Base-by-base conservation (phyloP, 2,888 invertebrate genomes). In the Acheta domesticus region DNA sequence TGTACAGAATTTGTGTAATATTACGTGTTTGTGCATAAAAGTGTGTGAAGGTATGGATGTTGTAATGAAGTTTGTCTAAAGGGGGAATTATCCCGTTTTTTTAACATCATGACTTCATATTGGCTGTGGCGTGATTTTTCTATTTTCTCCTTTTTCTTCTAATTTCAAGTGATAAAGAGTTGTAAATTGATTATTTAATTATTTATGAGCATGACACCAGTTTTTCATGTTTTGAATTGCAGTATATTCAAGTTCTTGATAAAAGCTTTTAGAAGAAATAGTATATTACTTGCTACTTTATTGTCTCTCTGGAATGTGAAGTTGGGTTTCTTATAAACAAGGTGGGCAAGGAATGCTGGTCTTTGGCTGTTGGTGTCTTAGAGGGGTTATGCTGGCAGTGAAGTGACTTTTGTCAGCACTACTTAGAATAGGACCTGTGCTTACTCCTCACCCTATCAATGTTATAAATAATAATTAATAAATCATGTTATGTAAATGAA, bases 1-100 rank as follows among this genome's bases (percentile, higher is more conserved):
- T 62, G 62, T 62, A 62, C 62, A 62, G 62, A 62, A 62, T 62
- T 62, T 62, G 62, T 62, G 62, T 62, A 62, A 62, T 36, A 36
- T 36, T 36, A 62, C 4, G n/a, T 62, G 62, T 62, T 62, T 62
- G 62, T 62, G 62, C 14, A 62, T 62, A n/a, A 62, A 62, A 62
- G n/a, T 62, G 16, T 62, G 62, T 14, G n/a, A 12, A 62, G 36
- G 36, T 36, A 36, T 36, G 62, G n/a, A 62, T 19, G 62, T 62
- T 62, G n/a, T 19, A 19, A n/a, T 62, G n/a, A n/a, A 62, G 62
- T 14, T 62, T 19, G 14, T 62, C 16, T n/a, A 19, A n/a, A 62
- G 62, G 8, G 62, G 14, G 62, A 4, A 62, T 62, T 62, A n/a
- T 62, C 14, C 16, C 62, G 16, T 62, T 62, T 19, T 62, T 62